Percentiles rank a stretch among this genome's conserved stretches.
phyloP scores from a whole-genome alignment of 2,113 vertebrate genomes.

The Apistogramma diplotaenia region DNA sequence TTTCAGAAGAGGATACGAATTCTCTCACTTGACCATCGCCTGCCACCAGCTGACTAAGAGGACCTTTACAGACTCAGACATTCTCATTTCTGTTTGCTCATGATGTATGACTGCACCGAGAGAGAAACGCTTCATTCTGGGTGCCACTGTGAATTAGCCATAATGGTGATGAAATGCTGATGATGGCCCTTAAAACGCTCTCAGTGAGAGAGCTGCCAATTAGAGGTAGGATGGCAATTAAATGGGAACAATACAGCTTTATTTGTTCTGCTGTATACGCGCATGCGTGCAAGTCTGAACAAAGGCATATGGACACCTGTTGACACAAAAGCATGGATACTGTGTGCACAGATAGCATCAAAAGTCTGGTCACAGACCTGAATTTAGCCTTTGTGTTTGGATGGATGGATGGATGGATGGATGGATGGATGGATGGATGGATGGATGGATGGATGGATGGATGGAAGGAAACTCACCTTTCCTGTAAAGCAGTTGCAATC shows the following conservation, averaged over 20 bases:
- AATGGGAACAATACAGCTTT: slow-evolving; percentile 15
- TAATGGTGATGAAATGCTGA: slow-evolving; percentile 36
- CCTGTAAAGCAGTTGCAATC: no score
- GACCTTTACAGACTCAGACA: not conserved
- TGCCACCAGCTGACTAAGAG: not conserved
- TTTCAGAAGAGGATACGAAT: not conserved
- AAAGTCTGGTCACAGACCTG: no score
- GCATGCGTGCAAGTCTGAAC: no score
- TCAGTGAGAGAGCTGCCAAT: slow-evolving; percentile 33
- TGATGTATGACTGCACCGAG: not conserved
- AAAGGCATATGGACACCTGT: not conserved
- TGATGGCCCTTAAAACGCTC: slow-evolving; percentile 25
- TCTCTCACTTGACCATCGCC: not conserved
- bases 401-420: no score
- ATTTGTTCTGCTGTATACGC: not conserved
- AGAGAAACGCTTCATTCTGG: not conserved
- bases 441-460: no score
- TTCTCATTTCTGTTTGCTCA: not conserved
- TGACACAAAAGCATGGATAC: not conserved
- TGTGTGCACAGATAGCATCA: not conserved
- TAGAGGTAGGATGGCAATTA: slow-evolving; percentile 25
- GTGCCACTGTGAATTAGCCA: not conserved
- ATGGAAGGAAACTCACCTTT: no score
- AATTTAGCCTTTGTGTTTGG: no score
- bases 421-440: no score